Conservation (phyloP, 2,797 vertebrate species). For the Monodelphis domestica region DNA sequence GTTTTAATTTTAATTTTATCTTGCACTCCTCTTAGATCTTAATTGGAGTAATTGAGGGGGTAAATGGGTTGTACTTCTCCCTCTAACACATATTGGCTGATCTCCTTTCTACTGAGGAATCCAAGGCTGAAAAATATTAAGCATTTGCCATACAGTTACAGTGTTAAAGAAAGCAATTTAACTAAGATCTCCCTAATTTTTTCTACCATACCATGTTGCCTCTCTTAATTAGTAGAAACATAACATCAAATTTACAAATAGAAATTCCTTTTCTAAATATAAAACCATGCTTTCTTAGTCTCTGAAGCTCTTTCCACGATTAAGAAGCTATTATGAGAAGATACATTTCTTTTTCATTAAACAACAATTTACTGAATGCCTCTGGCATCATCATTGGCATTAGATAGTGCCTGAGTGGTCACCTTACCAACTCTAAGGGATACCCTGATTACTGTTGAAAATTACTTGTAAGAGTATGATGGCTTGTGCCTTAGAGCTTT, state of each 20-base stretch:
- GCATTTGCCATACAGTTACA: neutral
- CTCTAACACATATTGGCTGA: neutral
- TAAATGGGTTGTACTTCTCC: neutral
- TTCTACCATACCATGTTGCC: neutral
- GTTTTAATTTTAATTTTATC: too few relatives aligned
- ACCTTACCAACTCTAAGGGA: neutral
- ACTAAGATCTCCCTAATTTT: neutral
- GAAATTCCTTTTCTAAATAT: neutral
- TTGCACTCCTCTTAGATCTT: neutral
- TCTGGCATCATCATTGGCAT: neutral
- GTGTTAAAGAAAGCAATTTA: neutral
- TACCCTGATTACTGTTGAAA: neutral
- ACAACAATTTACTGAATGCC: neutral
- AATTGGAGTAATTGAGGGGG: neutral
- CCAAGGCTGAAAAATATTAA: neutral
- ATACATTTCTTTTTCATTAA: neutral
- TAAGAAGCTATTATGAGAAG: neutral
- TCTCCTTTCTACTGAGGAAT: neutral
- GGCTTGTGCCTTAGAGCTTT: neutral
- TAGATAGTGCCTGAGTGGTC: neutral
- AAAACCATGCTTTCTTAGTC: neutral
- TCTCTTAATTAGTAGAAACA: neutral
- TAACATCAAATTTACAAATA: neutral
- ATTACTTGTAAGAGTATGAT: neutral
- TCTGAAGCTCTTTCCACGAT: neutral